Conservation (phyloP, 1,140 invertebrate species). For the Helicoverpa zea region DNA sequence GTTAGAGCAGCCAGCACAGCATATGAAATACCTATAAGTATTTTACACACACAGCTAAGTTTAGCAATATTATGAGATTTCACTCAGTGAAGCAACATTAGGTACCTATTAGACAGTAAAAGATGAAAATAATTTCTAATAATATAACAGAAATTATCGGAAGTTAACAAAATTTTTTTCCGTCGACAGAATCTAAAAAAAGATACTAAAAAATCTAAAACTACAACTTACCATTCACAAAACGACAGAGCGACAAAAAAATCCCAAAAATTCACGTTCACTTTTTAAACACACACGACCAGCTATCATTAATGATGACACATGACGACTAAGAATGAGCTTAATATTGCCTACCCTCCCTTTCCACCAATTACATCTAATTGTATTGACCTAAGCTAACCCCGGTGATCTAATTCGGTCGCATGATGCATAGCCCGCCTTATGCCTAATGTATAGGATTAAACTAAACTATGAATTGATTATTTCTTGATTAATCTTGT, state of each 20-base stretch:
- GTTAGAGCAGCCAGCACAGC: no score
- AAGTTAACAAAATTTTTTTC: no score
- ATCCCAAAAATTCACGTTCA: constrained; percentile 24
- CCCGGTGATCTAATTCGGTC: constrained; percentile 76
- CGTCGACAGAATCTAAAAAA: no score
- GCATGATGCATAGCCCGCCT: constrained; percentile 65
- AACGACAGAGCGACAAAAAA: neutral
- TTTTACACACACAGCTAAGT: no score
- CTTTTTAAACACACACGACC: constrained; percentile 35
- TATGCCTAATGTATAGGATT: constrained; percentile 30
- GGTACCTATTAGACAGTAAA: no score
- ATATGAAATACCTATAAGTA: no score
- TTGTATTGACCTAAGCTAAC: constrained; percentile 85
- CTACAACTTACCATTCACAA: constrained; percentile 25
- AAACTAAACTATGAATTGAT: constrained; percentile 33
- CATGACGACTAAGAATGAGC: constrained; percentile 65
- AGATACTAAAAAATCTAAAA: no score
- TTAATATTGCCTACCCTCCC: constrained; percentile 70
- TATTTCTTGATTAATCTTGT: constrained; percentile 8
- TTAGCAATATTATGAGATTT: no score
- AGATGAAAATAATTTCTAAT: no score
- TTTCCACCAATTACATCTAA: constrained; percentile 77
- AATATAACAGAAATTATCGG: no score
- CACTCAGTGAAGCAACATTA: no score
- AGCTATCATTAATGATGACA: constrained; percentile 38